A percentile compares a stretch with the other conserved stretches of the same genome.
phyloP scores from a whole-genome alignment of 2,113 vertebrate genomes.

The Scatophagus argus region DNA sequence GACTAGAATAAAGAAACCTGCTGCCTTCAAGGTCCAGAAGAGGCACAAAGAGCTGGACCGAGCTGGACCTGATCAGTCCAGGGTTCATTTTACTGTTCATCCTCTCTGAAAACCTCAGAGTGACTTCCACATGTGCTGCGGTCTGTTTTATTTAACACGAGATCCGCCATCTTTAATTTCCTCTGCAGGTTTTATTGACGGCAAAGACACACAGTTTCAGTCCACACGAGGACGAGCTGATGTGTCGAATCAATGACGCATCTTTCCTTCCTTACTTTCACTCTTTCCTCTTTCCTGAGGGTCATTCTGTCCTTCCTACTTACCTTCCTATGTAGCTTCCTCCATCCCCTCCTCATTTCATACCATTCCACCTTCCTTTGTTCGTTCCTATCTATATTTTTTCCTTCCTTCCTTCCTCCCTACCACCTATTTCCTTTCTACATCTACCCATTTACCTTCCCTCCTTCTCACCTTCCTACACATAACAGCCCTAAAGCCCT shows the following conservation, averaged over 20 bases:
- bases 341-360: no score
- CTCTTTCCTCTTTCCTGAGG: no score
- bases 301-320: background rate
- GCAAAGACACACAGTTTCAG: background rate
- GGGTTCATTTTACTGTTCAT: background rate
- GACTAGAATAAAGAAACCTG: no score
- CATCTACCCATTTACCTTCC: no score
- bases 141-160: conserved; percentile 36
- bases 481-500: no score
- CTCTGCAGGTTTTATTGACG: conserved; percentile 25
- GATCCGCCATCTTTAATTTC: conserved; percentile 37
- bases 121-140: background rate
- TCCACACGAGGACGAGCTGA: conserved; percentile 1
- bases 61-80: no score
- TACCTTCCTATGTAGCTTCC: no score
- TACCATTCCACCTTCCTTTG: background rate
- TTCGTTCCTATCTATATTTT: background rate
- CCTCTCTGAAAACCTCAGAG: background rate
- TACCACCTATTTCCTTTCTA: no score
- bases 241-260: no score
- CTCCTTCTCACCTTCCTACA: no score
- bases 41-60: no score
- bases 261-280: no score
- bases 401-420: background rate
- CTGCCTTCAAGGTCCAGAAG: background rate